Evolutionary conservation across 2,113 vertebrate species (phyloP).

Genomic region (Tyto alba): DNA sequence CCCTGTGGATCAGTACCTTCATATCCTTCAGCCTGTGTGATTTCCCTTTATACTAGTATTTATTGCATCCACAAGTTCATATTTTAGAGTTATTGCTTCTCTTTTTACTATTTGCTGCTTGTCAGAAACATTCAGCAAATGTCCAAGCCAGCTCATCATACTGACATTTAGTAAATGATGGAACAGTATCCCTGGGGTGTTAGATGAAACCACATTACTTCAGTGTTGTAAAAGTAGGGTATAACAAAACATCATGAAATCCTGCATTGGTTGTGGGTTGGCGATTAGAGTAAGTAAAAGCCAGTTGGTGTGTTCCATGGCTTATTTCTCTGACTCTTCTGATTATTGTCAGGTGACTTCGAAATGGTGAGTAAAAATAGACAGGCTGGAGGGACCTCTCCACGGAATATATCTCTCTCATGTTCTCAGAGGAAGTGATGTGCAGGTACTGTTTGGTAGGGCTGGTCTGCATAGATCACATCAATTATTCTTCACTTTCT

Average conservation of each 20-base stretch:
- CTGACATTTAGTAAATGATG: slow-evolving; percentile 41
- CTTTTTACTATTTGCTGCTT: slow-evolving; percentile 22
- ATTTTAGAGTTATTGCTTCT: slow-evolving; percentile 43
- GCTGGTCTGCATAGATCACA: background rate
- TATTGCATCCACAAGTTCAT: background rate
- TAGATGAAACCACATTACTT: background rate
- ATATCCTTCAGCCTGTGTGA: background rate
- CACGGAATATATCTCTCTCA: background rate
- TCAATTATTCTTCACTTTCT: background rate
- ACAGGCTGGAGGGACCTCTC: background rate
- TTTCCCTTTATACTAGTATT: slow-evolving; percentile 4
- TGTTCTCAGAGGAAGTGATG: background rate
- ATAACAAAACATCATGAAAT: background rate
- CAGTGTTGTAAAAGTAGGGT: background rate
- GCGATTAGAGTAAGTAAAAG: background rate
- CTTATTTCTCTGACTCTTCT: background rate
- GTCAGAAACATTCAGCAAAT: slow-evolving; percentile 25
- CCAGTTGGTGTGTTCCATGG: background rate
- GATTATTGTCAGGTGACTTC: background rate
- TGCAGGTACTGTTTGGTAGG: background rate
- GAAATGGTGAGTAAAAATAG: background rate
- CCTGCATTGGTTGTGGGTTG: background rate
- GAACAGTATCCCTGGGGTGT: background rate
- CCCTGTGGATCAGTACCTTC: background rate
- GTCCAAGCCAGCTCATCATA: slow-evolving; percentile 26